phyloP scores from a whole-genome alignment of 2,113 vertebrate genomes.

The Pionites leucogaster region DNA sequence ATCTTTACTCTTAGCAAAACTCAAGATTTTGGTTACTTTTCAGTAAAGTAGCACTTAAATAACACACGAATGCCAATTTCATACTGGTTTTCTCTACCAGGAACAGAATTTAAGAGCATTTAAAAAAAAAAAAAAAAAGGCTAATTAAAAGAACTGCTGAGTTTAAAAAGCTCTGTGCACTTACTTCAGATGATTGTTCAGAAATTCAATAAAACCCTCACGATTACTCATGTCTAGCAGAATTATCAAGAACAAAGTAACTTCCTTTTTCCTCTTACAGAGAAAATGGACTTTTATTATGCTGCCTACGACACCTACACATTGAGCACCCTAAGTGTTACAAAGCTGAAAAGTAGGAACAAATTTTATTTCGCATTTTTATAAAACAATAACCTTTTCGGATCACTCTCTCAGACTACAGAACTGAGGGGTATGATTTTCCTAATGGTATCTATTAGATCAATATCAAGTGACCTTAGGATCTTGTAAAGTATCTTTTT shows the following conservation, averaged over 20 bases:
- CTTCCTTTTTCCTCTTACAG: neutral
- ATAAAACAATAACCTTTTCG: neutral
- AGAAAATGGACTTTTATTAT: constrained; percentile 46
- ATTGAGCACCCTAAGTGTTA: neutral
- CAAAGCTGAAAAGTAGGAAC: neutral
- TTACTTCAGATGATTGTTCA: constrained; percentile 9
- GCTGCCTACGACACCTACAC: constrained; percentile 28
- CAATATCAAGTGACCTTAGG: neutral
- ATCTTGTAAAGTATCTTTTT: neutral
- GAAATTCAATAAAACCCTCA: constrained; percentile 22
- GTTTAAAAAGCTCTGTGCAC: neutral
- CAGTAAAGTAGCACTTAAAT: neutral
- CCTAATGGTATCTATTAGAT: neutral
- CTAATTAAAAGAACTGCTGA: constrained; percentile 2
- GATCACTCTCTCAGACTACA: neutral
- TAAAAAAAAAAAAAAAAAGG: neutral
- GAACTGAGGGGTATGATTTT: neutral
- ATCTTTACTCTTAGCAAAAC: neutral
- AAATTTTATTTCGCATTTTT: neutral
- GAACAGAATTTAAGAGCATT: neutral
- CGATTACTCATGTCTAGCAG: constrained; percentile 7
- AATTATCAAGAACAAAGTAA: neutral
- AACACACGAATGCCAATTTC: neutral
- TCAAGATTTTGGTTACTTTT: neutral
- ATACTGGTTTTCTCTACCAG: neutral